Base-by-base conservation (phyloP, 2,113 vertebrate species). In the Microtus oregoni region DNA sequence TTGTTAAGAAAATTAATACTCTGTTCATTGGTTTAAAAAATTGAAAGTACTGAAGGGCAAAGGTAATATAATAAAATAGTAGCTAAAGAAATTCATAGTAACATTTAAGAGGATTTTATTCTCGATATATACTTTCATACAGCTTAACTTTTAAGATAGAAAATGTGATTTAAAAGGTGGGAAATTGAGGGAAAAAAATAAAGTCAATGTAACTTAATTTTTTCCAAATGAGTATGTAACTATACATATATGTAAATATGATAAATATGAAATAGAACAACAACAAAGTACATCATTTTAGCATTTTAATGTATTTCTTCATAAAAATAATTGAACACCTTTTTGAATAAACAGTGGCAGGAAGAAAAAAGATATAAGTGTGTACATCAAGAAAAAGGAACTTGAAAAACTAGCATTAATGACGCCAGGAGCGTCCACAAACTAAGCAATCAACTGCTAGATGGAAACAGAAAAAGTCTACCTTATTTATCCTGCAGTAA, bases 401-500 rank as follows among this genome's bases (percentile, higher is more conserved):
- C 15, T 61, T 76, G 30, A 88, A 89, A 78, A 85, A 86, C 50
- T 83, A 30, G 67, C 7, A 87, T 44, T 75, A 89, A 93, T 88
- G 47, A 91, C 83, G n/a, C 0, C 24, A 92, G 12, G 26, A 67
- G 30, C 94, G 44, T 79, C 30, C 35, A 88, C 28, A 91, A 83
- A 91, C 32, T 75, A 70, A 95, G 41, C 72, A 89, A 93, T 85
- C 58, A 47, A 88, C 11, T 14, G 95, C 26, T 38, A 73, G 12
- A 90, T 91, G 68, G 55, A 83, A 88, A 44, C 50, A 35, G 22
- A 26, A 86, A 75, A 63, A 52, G 41, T 44, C 63, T 30, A 67
- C 77, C 72, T 72, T 91, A 92, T 90, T 94, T 94, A 94, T 73
- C 73, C n/a, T 94, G 3, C 68, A 91, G n/a, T 68, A 89, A 96